Conservation (phyloP, 2,113 vertebrate species). For the Semnopithecus entellus region DNA sequence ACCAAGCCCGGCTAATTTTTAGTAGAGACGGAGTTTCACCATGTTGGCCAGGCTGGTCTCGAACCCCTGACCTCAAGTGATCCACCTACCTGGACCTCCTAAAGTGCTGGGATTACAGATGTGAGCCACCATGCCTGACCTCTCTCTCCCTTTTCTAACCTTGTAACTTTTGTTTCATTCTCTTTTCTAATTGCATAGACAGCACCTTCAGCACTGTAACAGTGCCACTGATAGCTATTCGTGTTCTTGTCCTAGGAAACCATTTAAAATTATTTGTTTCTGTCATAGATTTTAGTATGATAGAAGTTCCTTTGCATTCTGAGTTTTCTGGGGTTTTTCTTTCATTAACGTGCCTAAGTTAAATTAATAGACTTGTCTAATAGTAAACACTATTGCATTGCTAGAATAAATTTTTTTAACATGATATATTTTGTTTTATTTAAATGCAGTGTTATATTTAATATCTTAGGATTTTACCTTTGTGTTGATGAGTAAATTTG, state of each 20-base stretch:
- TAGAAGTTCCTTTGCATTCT: neutral
- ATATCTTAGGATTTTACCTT: neutral
- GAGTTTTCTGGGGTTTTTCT: neutral
- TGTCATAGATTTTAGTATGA: conserved; percentile 3
- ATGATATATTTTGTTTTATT: neutral
- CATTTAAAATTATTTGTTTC: conserved; percentile 6
- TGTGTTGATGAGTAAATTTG: neutral
- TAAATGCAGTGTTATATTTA: neutral
- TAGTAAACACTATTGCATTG: neutral
- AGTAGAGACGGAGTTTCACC: too few species aligned
- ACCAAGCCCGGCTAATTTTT: too few species aligned
- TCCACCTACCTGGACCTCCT: too few species aligned
- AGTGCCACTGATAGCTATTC: neutral
- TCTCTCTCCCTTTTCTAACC: neutral
- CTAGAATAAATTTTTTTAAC: conserved; percentile 30
- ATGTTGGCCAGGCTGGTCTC: too few species aligned
- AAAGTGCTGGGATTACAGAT: too few species aligned
- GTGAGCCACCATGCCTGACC: too few species aligned
- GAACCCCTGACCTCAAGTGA: too few species aligned
- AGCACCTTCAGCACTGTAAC: neutral
- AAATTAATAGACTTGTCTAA: neutral
- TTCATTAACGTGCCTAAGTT: neutral
- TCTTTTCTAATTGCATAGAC: neutral
- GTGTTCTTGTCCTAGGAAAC: neutral
- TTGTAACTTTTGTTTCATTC: conserved; percentile 2